Evolutionary conservation across 1,140 invertebrate species (phyloP), one percentile per base, ranked within the genome.

Genomic region (Trachymyrmex cornetzi): DNA sequence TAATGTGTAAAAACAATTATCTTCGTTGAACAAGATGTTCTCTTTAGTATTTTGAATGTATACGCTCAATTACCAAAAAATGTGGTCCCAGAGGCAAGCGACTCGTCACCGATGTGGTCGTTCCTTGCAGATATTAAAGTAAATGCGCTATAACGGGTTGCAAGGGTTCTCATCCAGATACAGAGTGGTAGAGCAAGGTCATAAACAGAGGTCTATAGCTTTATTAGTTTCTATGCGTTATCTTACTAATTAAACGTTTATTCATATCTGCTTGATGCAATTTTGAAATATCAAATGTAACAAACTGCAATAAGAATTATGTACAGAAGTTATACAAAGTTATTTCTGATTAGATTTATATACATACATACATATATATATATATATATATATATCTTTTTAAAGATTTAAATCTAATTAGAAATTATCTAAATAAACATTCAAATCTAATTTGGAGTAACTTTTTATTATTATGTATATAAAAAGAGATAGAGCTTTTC

Each of bases 11-110:
- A 11, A 19, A 38, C 27, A 53, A 27, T 44, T 50, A 50, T 53
- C 30, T 30, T 48, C 27, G 12, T n/a, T 19, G 48, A 12, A 22
- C 14, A 71, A 67, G 5, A 72, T 5, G 38, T 34, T n/a, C 69
- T 69, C 19, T 3, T 63, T 50, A 80, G 34, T 30, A 67, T 90
- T 86, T 77, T 12, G 6, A 71, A 89, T 66, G 85, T 88, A 63
- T 57, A 82, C 59, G 79, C 38, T 87, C 87, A 87, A 90, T 90
- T 88, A 88, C 79, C 84, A 24, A 91, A 90, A 90, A 82, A 88
- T 91, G 74, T 77, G 48, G 50, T 57, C 67, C 77, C 48, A 30
- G n/a, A 53, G 61, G 74, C 79, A 61, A 59, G 24, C n/a, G 22
- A 50, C 55, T 61, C 27, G 50, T 34, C 57, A 57, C 50, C 53